Conservation (phyloP, 1,140 invertebrate genomes). For the Colletes latitarsis region DNA sequence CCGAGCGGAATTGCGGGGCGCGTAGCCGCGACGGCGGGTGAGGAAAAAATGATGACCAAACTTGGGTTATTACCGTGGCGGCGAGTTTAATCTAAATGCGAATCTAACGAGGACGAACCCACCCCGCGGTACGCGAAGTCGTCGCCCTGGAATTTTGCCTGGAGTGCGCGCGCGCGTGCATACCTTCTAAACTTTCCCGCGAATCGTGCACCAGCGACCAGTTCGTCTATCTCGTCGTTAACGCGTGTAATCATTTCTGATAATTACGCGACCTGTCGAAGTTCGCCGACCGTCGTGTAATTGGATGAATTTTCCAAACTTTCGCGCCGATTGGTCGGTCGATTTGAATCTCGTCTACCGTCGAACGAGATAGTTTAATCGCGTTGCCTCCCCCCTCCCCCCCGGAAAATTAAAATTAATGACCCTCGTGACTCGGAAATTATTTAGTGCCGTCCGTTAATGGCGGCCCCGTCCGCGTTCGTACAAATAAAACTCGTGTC, state of each 20-base stretch:
- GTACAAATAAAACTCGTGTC: no score
- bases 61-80: slow-evolving; percentile 63
- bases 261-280: slow-evolving; percentile 30
- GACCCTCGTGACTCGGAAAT: neutral
- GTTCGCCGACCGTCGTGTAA: slow-evolving; percentile 24
- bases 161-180: no score
- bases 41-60: slow-evolving; percentile 58
- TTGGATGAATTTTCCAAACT: neutral
- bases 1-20: slow-evolving; percentile 45
- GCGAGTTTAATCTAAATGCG: slow-evolving; percentile 68
- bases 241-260: slow-evolving; percentile 25
- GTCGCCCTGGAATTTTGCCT: slow-evolving; percentile 13
- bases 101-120: slow-evolving; percentile 66
- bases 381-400: no score
- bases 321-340: neutral
- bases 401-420: neutral
- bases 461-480: no score
- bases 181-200: neutral
- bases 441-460: neutral
- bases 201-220: neutral
- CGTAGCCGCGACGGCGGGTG: neutral
- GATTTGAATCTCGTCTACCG: neutral
- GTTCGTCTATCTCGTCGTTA: slow-evolving; percentile 7
- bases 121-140: neutral
- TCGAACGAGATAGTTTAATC: no score